Percentiles rank a stretch among this genome's conserved stretches.
These are phyloP conservation scores for Patiria miniata DNA, from an alignment of 35 echinoderm and acorn worm species.

Conservation along the genomic window DNA sequence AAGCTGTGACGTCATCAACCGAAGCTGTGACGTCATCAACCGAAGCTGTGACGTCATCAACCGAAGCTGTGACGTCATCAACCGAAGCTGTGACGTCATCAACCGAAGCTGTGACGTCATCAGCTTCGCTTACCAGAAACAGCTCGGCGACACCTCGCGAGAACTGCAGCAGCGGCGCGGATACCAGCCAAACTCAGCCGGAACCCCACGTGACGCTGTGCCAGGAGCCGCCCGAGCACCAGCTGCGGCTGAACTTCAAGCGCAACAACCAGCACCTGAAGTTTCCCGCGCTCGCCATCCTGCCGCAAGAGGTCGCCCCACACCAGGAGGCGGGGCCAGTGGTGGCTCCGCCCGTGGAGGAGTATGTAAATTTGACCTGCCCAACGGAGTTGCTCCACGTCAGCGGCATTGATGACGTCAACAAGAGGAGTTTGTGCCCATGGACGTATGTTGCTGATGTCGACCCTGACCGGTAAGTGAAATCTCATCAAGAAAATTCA, in stretches of 20 bases:
- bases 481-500: too few relatives aligned
- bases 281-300: slow-evolving; percentile 3
- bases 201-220: background rate
- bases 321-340: background rate
- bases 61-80: too few relatives aligned
- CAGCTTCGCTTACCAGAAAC: too few relatives aligned
- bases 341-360: background rate
- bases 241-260: background rate
- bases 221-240: background rate
- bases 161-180: too few relatives aligned
- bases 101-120: too few relatives aligned
- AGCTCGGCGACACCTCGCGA: too few relatives aligned
- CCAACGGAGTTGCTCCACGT: background rate
- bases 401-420: background rate
- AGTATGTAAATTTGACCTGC: background rate
- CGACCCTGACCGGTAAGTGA: slow-evolving; percentile 10
- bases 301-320: background rate
- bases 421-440: background rate
- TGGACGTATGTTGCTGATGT: slow-evolving; percentile 9
- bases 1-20: too few relatives aligned
- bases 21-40: too few relatives aligned
- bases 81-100: too few relatives aligned
- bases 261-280: background rate
- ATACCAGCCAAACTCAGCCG: too few relatives aligned
- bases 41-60: too few relatives aligned